These are phyloP conservation scores for Apis laboriosa DNA, from an alignment of 1,140 invertebrate species.

Conservation along the genomic window DNA sequence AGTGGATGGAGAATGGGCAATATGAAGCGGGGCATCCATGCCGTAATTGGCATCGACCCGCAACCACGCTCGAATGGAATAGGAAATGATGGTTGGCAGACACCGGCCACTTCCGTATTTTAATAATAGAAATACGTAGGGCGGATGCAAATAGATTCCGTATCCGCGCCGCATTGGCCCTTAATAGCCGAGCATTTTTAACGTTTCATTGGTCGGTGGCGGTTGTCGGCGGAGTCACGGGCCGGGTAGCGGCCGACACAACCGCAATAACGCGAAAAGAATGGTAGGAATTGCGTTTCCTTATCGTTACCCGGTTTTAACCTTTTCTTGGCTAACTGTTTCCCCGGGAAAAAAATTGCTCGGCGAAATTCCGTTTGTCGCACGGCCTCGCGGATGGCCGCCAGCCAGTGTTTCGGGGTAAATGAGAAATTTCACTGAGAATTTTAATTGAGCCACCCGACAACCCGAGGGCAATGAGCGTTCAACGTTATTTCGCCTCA, in stretches of 20 bases:
- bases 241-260: constrained; percentile 20
- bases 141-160: constrained; percentile 37
- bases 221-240: constrained; percentile 21
- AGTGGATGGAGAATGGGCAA: too few relatives aligned
- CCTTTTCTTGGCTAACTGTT: constrained; percentile 15
- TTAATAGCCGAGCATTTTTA: constrained; percentile 42
- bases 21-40: too few relatives aligned
- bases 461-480: constrained; percentile 65
- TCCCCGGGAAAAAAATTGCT: constrained; percentile 47
- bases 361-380: constrained; percentile 48
- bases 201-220: constrained; percentile 29
- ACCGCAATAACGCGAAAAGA: constrained; percentile 54
- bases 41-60: background rate
- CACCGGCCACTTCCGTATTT: constrained; percentile 10
- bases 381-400: constrained; percentile 18
- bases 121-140: constrained; percentile 21
- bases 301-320: constrained; percentile 52
- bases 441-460: constrained; percentile 74
- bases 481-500: background rate
- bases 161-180: constrained; percentile 27
- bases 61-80: background rate
- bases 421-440: constrained; percentile 73
- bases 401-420: constrained; percentile 26
- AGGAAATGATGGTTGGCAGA: constrained; percentile 9
- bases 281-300: constrained; percentile 55